Percentiles rank a stretch among this genome's conserved stretches.
Conservation (phyloP, 2,797 vertebrate species). For the Notoglanidium macrostoma region DNA sequence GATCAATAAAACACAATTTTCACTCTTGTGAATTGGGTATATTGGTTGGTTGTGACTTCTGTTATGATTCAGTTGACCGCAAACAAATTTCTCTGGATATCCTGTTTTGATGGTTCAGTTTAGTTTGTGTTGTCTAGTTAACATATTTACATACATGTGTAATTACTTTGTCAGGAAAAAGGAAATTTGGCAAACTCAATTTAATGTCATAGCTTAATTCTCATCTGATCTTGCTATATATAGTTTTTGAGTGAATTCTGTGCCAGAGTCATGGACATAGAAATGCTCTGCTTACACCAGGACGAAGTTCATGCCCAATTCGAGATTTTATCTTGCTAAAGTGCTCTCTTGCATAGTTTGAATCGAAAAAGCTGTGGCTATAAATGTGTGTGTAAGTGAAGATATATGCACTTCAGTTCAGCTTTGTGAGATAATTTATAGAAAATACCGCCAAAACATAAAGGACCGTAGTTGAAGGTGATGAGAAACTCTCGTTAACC, state of each 20-base stretch:
- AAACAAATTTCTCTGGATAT: neutral
- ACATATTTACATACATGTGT: neutral
- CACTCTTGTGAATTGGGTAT: neutral
- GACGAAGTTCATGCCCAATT: neutral
- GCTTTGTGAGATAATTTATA: neutral
- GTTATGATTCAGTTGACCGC: neutral
- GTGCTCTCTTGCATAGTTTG: neutral
- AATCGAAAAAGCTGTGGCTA: neutral
- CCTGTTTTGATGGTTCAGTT: neutral
- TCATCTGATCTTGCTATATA: neutral
- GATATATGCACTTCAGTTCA: neutral
- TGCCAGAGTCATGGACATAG: neutral
- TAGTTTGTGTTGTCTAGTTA: neutral
- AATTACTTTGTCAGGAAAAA: neutral
- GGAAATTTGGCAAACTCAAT: neutral
- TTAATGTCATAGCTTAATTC: neutral
- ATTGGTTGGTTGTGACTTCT: neutral
- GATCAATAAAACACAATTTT: neutral
- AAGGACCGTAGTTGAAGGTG: conserved; percentile 13
- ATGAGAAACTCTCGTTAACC: conserved; percentile 33
- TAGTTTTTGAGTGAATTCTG: neutral
- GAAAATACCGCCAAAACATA: neutral
- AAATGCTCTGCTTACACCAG: neutral
- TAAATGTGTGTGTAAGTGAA: neutral
- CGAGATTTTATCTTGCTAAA: neutral